Base-by-base conservation (phyloP, 2,113 vertebrate species). In the Pedetes capensis region DNA sequence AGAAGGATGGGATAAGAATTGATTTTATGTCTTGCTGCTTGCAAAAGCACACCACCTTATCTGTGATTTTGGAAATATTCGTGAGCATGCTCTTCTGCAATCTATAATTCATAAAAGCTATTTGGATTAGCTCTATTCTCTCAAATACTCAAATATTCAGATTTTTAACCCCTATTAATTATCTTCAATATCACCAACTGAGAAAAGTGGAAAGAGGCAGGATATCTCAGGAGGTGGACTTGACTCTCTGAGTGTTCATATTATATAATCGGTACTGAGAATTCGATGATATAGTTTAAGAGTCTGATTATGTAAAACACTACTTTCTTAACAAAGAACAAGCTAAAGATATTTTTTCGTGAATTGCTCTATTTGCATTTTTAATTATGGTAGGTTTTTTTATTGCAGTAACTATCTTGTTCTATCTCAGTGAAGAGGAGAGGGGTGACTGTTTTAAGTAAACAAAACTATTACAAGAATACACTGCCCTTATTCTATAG, bases 401-500 rank as follows among this genome's bases (percentile, higher is more conserved):
- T 71, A 91, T 44, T 78, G 20, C 23, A 84, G 49, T 80, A 96
- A 95, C 34, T 81, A 83, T 34, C 71, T 93, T 92, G 49, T 82
- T 92, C 47, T 87, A 71, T 53, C 29, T 37, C 23, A 88, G 16
- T 32, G 22, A 96, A 96, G 51, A 93, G 64, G 39, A 96, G 51
- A 93, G 64, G 39, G 22, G 37, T 29, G 39, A 53, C 25, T 72
- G 37, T 76, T 92, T 87, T 78, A 89, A 92, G 76, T 83, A 96
- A 97, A 91, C 80, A 97, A 93, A 94, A 88, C 39, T 5, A 57
- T 88, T 85, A 79, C 25, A 89, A 92, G 72, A 87, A 85, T 93
- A n/a, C 39, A 66, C 55, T 75, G 84, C 27, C 86, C 82, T 66
- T 95, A 69, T 89, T 87, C 72, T 34, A 81, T 5, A 8, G 49